phyloP scores from a whole-genome alignment of 2,888 invertebrate genomes.

The Tenthredo distinguenda region DNA sequence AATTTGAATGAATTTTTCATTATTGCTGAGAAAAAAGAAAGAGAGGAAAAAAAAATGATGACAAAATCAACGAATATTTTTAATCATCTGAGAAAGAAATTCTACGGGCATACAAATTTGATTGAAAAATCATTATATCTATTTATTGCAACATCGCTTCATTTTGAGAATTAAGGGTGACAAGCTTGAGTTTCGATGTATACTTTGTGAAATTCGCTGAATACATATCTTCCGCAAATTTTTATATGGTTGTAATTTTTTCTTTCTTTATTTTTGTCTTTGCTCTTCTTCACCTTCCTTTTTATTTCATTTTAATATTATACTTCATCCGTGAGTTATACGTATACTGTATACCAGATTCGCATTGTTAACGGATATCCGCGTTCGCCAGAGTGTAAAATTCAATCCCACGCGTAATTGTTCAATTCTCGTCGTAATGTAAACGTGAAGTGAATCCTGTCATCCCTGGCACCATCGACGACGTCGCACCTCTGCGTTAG shows the following conservation, averaged over 20 bases:
- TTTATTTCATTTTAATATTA: background rate
- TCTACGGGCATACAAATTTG: background rate
- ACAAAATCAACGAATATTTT: background rate
- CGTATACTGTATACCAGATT: background rate
- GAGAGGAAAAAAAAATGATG: no score
- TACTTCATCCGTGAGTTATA: background rate
- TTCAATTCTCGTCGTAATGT: constrained; percentile 44
- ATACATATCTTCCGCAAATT: background rate
- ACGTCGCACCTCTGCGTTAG: background rate
- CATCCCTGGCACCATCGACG: constrained; percentile 18
- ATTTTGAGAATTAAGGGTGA: no score
- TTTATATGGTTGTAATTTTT: background rate
- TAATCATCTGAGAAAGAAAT: background rate
- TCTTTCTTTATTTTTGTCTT: background rate
- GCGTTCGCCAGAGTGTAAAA: constrained; percentile 37
- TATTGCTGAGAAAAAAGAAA: no score
- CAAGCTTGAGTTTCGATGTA: background rate
- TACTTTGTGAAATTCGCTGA: background rate
- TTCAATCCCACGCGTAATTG: constrained; percentile 49
- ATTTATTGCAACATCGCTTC: background rate
- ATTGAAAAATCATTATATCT: background rate
- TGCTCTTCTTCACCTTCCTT: background rate
- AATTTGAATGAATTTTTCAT: background rate
- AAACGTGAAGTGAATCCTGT: constrained; percentile 35
- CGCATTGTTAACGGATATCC: constrained; percentile 17